Conservation (phyloP, 2,888 invertebrate species). For the Cartodere bifasciata region DNA sequence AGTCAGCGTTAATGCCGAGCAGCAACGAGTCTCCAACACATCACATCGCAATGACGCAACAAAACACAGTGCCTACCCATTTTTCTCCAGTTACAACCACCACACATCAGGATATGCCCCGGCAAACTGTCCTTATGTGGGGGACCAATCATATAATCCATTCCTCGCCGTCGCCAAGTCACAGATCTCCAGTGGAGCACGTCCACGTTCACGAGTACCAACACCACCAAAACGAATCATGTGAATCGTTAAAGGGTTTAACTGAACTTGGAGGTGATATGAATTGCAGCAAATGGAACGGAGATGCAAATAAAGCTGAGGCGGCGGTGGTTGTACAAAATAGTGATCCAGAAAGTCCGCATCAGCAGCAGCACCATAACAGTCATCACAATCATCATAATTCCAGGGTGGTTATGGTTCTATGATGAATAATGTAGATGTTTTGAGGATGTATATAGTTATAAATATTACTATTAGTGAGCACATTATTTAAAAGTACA, state of each 20-base stretch:
- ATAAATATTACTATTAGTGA: conserved; percentile 24
- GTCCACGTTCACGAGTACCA: conserved; percentile 9
- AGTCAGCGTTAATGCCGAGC: conserved; percentile 24
- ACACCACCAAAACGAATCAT: conserved; percentile 21
- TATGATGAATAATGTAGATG: conserved; percentile 37
- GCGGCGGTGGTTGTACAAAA: conserved; percentile 22
- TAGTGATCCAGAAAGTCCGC: conserved; percentile 30
- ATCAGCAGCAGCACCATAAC: conserved; percentile 28
- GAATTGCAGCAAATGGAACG: conserved; percentile 33
- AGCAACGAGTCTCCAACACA: conserved; percentile 18
- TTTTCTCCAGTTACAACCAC: conserved; percentile 30
- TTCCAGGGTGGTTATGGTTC: conserved; percentile 36
- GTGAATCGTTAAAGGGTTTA: conserved; percentile 28
- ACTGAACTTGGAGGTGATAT: conserved; percentile 30
- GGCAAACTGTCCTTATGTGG: conserved; percentile 93
- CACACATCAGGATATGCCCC: conserved; percentile 41
- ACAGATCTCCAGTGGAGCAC: conserved; percentile 10
- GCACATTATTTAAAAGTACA: conserved; percentile 9
- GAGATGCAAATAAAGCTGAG: conserved; percentile 25
- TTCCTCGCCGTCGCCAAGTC: conserved; percentile 23
- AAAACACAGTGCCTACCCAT: conserved; percentile 28
- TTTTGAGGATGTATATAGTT: conserved; percentile 23
- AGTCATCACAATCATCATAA: conserved; percentile 33
- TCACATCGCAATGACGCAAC: conserved; percentile 20
- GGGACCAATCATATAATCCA: conserved; percentile 39